Evolutionary conservation across 2,888 invertebrate species (phyloP), one percentile per base, ranked within the genome.

Genomic region (Pyralis farinalis): DNA sequence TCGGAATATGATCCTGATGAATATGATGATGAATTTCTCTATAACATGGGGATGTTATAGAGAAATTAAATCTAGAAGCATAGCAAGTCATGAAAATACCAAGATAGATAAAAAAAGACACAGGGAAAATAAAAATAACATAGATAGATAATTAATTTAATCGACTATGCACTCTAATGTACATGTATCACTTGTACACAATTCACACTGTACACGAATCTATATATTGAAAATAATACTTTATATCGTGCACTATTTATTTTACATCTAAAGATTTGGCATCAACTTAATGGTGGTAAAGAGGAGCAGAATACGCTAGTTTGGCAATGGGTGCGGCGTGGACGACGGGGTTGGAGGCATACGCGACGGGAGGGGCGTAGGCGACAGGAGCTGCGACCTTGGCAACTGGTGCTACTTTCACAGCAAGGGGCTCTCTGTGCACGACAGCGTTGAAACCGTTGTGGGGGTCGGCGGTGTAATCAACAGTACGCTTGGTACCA

Each of bases 391-490:
- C 81, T 36, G 65, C 59, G 32, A 59, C 49, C 38, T 65, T 59
- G 34, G 58, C 58, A 10, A 59, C 53, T 11, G 67, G 59, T 20
- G 63, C 64, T 7, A 62, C 63, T 43, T 71, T 73, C 42, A 76
- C 71, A 28, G 34, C 78, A 47, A 78, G 57, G 35, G 78, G 68
- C 42, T 89, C 88, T 51, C 73, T 84, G 69, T 75, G 85, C 2
- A 91, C 91, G 33, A 91, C 90, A 12, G 91, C 91, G 72, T 91
- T 91, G 78, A 91, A 91, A 12, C 91, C 69, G 71, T 90, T 77
- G 80, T 86, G 70, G 21, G 67, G 67, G 53, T 85, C 84, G 33
- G 86, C 84, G 49, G 80, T 80, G 74, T 86, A 86, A 34, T 91
- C 91, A 1, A 91, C 91, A 40, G 83, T 90, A 52, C 91, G 87